Evolutionary conservation across 1,140 invertebrate genomes (phyloP).

Genomic region (Solen grandis): DNA sequence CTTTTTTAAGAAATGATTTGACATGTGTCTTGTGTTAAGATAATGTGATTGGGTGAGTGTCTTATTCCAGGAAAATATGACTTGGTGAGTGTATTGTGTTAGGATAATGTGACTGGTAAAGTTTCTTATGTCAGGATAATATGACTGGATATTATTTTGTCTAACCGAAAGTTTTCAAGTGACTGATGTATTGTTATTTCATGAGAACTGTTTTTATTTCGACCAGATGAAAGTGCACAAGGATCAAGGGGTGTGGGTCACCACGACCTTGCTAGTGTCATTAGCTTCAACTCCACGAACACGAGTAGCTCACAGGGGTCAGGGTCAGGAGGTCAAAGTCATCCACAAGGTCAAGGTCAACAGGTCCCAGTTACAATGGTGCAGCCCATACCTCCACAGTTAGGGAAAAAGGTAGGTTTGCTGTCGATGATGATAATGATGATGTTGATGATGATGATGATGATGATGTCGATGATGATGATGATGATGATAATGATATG

Average conservation of each 20-base stretch:
- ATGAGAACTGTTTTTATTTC: slow-evolving; percentile 8
- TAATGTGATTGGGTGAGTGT: no score
- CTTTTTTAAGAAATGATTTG: no score
- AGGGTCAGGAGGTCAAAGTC: slow-evolving; percentile 29
- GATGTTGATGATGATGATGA: no score
- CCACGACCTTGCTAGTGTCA: slow-evolving; percentile 87
- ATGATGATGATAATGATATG: no score
- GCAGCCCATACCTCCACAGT: slow-evolving; percentile 71
- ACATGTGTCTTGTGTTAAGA: no score
- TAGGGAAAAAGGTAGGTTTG: slow-evolving; percentile 79
- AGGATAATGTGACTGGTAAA: no score
- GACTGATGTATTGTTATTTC: neutral
- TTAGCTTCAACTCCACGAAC: slow-evolving; percentile 89
- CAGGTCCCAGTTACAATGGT: slow-evolving; percentile 33
- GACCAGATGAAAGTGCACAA: slow-evolving; percentile 21
- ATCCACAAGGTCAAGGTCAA: neutral
- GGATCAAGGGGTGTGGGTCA: slow-evolving; percentile 24
- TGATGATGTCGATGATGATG: no score
- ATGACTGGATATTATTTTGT: no score
- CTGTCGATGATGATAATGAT: no score
- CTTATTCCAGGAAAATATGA: no score
- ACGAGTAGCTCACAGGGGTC: slow-evolving; percentile 60
- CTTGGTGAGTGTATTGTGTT: no score
- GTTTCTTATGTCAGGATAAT: no score
- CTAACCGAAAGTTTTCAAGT: neutral